These are phyloP conservation scores for Thalpophila matura DNA, from an alignment of 2,888 invertebrate genomes.

Conservation along the genomic window DNA sequence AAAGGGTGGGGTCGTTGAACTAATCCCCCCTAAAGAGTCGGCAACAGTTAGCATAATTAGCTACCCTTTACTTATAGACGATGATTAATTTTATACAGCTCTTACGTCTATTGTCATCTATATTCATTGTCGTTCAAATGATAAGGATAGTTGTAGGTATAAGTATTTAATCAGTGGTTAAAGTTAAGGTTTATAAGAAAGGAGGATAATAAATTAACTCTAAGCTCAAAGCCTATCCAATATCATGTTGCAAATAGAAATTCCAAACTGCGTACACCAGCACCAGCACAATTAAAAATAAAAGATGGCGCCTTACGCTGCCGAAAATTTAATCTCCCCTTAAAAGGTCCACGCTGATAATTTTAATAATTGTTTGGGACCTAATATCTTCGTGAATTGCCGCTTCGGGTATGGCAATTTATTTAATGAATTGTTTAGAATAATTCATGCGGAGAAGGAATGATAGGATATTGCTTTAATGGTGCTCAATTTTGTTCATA, in stretches of 20 bases:
- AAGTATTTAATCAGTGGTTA: no score
- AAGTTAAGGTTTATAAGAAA: no score
- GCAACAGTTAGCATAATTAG: no score
- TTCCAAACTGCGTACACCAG: slow-evolving; percentile 17
- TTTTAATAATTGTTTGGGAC: slow-evolving; percentile 65
- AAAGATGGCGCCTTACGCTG: slow-evolving; percentile 48
- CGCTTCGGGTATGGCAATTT: slow-evolving; percentile 55
- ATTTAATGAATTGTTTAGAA: slow-evolving; percentile 58
- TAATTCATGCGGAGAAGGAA: slow-evolving; percentile 31
- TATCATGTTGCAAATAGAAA: slow-evolving; percentile 29
- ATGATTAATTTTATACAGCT: no score
- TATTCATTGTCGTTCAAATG: no score
- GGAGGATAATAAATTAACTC: not conserved
- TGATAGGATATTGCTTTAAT: slow-evolving; percentile 24
- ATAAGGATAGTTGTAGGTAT: no score
- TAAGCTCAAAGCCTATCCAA: not conserved
- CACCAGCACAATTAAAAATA: slow-evolving; percentile 45
- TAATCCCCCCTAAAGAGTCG: no score
- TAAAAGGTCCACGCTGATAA: slow-evolving; percentile 56
- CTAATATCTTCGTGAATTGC: slow-evolving; percentile 58
- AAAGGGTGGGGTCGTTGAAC: no score
- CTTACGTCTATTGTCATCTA: no score
- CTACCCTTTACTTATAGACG: no score
- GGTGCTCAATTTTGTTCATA: slow-evolving; percentile 20
- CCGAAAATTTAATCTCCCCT: slow-evolving; percentile 57